These are phyloP conservation scores for Polymixis flavicincta DNA, from an alignment of 2,888 invertebrate species.

Conservation along the genomic window DNA sequence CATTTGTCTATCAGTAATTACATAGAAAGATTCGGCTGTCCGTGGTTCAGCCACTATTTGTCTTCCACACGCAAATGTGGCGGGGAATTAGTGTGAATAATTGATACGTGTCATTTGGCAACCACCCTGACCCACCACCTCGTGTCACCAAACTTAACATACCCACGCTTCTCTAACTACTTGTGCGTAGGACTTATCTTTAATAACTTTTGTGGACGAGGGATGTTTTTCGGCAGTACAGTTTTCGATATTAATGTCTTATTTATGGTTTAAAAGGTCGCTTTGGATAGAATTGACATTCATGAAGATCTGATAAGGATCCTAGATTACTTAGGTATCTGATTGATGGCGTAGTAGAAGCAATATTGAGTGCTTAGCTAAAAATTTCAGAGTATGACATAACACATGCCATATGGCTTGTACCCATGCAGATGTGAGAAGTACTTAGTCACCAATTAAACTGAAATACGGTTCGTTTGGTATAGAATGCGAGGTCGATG, in stretches of 20 bases:
- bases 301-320: neutral
- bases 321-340: neutral
- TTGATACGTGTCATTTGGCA: conserved; percentile 90
- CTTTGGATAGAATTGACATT: neutral
- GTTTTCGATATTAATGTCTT: neutral
- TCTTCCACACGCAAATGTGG: conserved; percentile 90
- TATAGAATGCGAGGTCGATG: conserved; percentile 73
- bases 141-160: conserved; percentile 74
- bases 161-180: conserved; percentile 64
- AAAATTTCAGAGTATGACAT: neutral
- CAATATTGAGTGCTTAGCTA: neutral
- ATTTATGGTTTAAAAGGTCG: neutral
- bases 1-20: conserved; percentile 81
- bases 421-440: conserved; percentile 15
- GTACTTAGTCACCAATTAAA: conserved; percentile 37
- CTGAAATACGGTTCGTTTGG: conserved; percentile 66
- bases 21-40: conserved; percentile 83
- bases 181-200: conserved; percentile 38
- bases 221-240: neutral
- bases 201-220: conserved; percentile 20
- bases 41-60: conserved; percentile 85
- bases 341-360: neutral
- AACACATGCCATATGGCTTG: neutral
- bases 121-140: conserved; percentile 79
- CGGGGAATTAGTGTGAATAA: conserved; percentile 89